Conservation (phyloP, 2,113 vertebrate genomes). For the Acinonyx jubatus region DNA sequence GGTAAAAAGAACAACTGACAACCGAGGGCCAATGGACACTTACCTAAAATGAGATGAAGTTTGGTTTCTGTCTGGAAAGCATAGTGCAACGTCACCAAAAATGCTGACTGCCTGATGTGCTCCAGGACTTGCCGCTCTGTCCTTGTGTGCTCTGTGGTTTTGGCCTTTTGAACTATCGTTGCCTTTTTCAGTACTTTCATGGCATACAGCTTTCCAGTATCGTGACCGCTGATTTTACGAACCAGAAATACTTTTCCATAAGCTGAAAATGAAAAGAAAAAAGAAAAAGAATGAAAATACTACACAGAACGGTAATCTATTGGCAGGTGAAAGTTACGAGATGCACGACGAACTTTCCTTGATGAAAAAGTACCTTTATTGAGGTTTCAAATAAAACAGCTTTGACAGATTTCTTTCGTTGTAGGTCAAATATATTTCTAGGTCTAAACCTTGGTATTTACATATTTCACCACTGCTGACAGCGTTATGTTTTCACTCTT, state of each 20-base stretch:
- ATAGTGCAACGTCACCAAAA: slow-evolving; percentile 96
- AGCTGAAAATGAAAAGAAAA: slow-evolving; percentile 83
- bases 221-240: slow-evolving; percentile 96
- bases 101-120: slow-evolving; percentile 96
- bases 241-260: slow-evolving; percentile 99
- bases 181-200: slow-evolving; percentile 99
- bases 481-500: not conserved
- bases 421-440: slow-evolving; percentile 7
- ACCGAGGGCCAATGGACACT: slow-evolving; percentile 57
- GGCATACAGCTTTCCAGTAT: slow-evolving; percentile 95
- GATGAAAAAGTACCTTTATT: not conserved
- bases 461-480: not conserved
- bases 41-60: slow-evolving; percentile 98
- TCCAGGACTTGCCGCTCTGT: slow-evolving; percentile 97
- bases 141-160: slow-evolving; percentile 96
- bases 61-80: slow-evolving; percentile 99
- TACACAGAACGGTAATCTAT: not conserved
- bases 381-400: not conserved
- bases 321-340: not conserved
- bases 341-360: not conserved
- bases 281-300: not conserved
- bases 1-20: not conserved
- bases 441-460: not conserved
- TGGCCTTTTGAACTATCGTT: slow-evolving; percentile 97
- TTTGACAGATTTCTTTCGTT: slow-evolving; percentile 5